Base-by-base conservation (phyloP, 1,140 invertebrate genomes). In the Diuraphis noxia region DNA sequence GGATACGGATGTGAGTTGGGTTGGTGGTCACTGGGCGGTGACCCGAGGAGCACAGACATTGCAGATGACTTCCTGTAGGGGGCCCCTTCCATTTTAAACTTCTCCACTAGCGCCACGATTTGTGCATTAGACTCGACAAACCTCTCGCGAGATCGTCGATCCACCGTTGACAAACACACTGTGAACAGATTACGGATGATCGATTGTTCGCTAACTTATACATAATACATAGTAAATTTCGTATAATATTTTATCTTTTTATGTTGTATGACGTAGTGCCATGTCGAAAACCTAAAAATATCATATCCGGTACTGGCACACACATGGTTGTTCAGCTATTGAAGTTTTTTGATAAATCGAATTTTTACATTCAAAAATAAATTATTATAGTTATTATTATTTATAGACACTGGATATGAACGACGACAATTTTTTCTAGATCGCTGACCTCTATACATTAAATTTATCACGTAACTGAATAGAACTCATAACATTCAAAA, bases 71-170 rank as follows among this genome's bases (percentile, higher is more conserved):
- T 95, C 92, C 96, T 93, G 93, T 96, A 96, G 89, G 96, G 94
- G 56, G 94, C 94, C 52, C 96, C 97, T 94, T 98, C 97, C 30
- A 96, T 94, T 93, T 97, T 98, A 93, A 98, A 99, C 93, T 98
- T 97, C 91, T 98, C 97, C 0, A 98, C 98, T 1, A 99, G 93
- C 0, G 97, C 96, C 13, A 97, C 96, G 92, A 98, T 98, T 94
- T 98, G 98, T 92, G 98, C 97, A 93, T 97, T 98, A 0, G 98
- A 98, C 93, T 98, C 98, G 21, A 98, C 95, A 93, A 98, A 98
- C 25, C 97, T 95, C 94, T 98, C 98, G 41, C 97, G 95, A 5
- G 97, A 97, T 91, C 97, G 94, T 56, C 97, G 95, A 94, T 99
- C 98, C 25, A 99, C 98, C 0, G 98, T 99, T 41, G 97, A 98